Base-by-base conservation (phyloP, 2,797 vertebrate species). In the Chrosomus eos region DNA sequence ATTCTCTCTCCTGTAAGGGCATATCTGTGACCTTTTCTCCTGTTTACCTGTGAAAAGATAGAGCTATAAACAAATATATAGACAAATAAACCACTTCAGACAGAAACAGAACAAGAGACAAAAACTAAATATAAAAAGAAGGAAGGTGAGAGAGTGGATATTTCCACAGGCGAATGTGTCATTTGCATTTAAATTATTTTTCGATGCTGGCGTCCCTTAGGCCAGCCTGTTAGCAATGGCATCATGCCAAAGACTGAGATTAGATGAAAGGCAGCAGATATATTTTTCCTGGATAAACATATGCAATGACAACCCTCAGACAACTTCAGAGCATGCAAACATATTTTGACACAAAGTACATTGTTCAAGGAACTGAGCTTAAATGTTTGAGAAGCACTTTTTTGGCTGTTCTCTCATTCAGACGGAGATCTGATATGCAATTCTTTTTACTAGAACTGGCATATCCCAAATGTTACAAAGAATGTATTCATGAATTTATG, bases 1-100 rank as follows among this genome's bases (percentile, higher is more conserved):
- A 5, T 86, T 89, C 86, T 86, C 79, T 87, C 88, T 88, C 89
- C 88, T 85, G 51, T 84, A 88, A 82, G 90, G 62, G 88, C 80
- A 79, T 90, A 87, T 31, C 26, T 72, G 72, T 80, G 86, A 87
- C 75, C 68, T 72, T 84, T 76, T 75, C 86, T 83, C 31, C 60
- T 45, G 40, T 79, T 84, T 72, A 28, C 16, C 43, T 73, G n/a
- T 85, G 55, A 45, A 87, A 81, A 80, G 80, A 83, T 68, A 64
- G 77, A 80, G 87, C 80, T 77, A 40, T 64, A 73, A 87, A 86
- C n/a, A n/a, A n/a, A n/a, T n/a, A n/a, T n/a, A n/a, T 80, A 89
- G 88, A 91, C 85, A 89, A 85, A 40, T 82, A 62, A 87, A 88
- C 89, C 68, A 78, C 85, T 81, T 87, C 82, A 64, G 82, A 87